Base-by-base conservation (phyloP, 2,113 vertebrate species). In the Hystrix cristata region DNA sequence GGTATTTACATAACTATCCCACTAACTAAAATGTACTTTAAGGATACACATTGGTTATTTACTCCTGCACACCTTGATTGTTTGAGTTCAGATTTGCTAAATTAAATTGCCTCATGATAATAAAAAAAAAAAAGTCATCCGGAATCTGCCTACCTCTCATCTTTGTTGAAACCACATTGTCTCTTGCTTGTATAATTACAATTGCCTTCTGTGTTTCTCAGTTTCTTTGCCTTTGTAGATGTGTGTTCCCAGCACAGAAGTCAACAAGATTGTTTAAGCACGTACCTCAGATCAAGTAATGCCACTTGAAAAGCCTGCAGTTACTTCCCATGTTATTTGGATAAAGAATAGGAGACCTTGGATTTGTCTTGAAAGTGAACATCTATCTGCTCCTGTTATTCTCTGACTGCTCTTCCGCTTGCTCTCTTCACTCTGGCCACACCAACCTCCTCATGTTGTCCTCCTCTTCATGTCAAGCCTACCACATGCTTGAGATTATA, bases 81-180 rank as follows among this genome's bases (percentile, higher is more conserved):
- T 6, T 57, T 67, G 62, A 92, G 84, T 31, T 83, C 43, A 80
- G 51, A 59, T 83, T 83, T 87, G 60, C 72, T 31, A 82, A 53
- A 64, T 89, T 51, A 89, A 91, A 90, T 90, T 87, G 8, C n/a
- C 90, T 92, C n/a, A 90, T 69, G 64, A 86, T 80, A 59, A 60
- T 74, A 74, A 87, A 91, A 90, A 60, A 83, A 72, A 90, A 91
- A 91, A 78, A 14, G 46, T 57, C 64, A 72, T 55, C 29, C 38
- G 78, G 60, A 46, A 82, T 72, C 31, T 86, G 34, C 55, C 55
- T 85, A 46, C 4, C 15, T 84, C 31, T 91, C 43, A 46, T 91
- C 38, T 14, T 83, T 82, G 21, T 64, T n/a, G 60, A 78, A 93
- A 21, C 6, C 27, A n/a, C 43, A 87, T 67, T 18, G 14, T 34